phyloP scores from a whole-genome alignment of 2,888 invertebrate genomes.

The Petrolisthes manimaculis region DNA sequence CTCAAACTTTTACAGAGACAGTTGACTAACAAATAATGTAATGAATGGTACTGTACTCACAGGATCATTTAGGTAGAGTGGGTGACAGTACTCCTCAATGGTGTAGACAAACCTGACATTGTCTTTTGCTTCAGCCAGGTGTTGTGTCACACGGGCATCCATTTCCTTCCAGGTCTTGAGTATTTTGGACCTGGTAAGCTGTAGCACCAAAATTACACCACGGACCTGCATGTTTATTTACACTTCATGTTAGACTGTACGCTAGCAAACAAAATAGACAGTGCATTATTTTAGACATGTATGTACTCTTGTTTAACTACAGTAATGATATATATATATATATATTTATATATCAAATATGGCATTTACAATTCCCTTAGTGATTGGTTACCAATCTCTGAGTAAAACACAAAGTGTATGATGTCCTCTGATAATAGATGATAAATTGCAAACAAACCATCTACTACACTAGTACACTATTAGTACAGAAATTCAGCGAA shows the following conservation, averaged over 20 bases:
- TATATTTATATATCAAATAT: no score
- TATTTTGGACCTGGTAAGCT: conserved; percentile 82
- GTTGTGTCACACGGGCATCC: conserved; percentile 91
- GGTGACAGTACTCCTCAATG: conserved; percentile 94
- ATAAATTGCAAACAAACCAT: no score
- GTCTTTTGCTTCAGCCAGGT: conserved; percentile 95
- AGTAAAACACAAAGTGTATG: no score
- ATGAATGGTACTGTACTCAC: conserved; percentile 72
- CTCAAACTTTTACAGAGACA: no score
- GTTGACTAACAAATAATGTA: no score
- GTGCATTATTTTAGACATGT: no score
- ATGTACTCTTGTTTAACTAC: no score
- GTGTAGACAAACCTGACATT: conserved; percentile 95
- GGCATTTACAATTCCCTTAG: no score
- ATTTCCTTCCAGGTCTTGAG: conserved; percentile 85
- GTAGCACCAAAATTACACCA: conserved; percentile 80
- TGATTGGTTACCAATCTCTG: no score
- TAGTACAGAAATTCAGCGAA: neutral
- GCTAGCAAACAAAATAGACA: neutral
- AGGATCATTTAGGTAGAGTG: conserved; percentile 91
- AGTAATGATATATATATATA: no score
- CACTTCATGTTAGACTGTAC: neutral
- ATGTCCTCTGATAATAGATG: no score
- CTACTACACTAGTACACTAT: no score
- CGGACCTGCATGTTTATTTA: conserved; percentile 71